Evolutionary conservation across 1,140 invertebrate species (phyloP), one percentile per base, ranked within the genome.

Genomic region (Leptinotarsa texana): DNA sequence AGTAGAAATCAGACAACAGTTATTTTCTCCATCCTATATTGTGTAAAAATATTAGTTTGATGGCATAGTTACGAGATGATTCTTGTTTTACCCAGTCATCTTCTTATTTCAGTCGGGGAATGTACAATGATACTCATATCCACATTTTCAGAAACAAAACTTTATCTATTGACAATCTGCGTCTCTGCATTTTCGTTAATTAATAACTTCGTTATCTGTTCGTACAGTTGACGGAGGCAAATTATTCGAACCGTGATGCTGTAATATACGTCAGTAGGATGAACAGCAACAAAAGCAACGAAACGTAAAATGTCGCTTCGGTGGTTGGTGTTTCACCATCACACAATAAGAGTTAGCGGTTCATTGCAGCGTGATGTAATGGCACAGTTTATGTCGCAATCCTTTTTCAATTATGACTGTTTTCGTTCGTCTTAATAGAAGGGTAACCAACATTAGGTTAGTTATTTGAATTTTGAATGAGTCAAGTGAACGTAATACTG

Each of bases 181-280:
- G n/a, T 57, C 17, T 57, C 51, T 15, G 51, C 51, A 57, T 57
- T 57, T 18, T 15, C 51, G 51, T 57, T 57, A 57, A 57, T 57
- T 57, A 57, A 57, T 57, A 57, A 57, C 51, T 57, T 57, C 51
- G 51, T 57, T 57, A 57, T 57, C 51, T 57, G 51, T 57, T 57
- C 51, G 51, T 57, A 57, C 51, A 57, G 51, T 57, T 57, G 51
- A 57, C 51, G 51, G 51, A 57, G 51, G n/a, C 51, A 57, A 57
- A 57, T 5, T 57, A 57, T 57, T 57, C 6, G 15, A 57, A 57
- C 51, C 51, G 51, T 57, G 51, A 15, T 57, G 17, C 51, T 57
- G 51, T 57, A 17, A 57, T 57, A 57, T 57, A 57, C n/a, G 6
- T 57, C 51, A 57, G 51, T 57, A 15, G 51, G 51, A 57, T 57